Percentiles rank a stretch among this genome's conserved stretches.
Conservation (phyloP, 2,888 invertebrate species). For the Strigamia transsilvanica region DNA sequence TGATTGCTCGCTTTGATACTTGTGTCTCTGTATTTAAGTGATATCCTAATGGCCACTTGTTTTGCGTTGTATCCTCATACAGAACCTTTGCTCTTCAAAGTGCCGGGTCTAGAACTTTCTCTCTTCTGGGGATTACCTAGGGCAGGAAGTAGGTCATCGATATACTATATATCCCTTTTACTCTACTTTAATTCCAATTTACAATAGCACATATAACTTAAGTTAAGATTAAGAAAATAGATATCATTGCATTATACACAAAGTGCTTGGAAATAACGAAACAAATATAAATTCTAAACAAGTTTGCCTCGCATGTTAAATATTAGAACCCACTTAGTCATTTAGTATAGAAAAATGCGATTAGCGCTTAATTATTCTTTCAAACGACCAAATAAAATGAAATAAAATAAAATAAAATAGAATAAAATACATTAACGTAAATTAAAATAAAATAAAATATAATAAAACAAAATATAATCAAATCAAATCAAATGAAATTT, state of each 20-base stretch:
- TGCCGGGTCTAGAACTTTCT: constrained; percentile 54
- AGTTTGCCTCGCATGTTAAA: constrained; percentile 3
- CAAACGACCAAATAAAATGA: background rate
- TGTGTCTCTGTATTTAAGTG: constrained; percentile 12
- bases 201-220: background rate
- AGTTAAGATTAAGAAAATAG: background rate
- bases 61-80: constrained; percentile 51
- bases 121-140: constrained; percentile 55
- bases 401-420: too few relatives aligned
- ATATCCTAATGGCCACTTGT: constrained; percentile 48
- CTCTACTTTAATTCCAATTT: background rate
- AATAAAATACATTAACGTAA: too few relatives aligned
- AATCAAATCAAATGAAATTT: background rate
- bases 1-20: constrained; percentile 22
- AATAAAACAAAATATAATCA: background rate
- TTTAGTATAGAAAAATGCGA: background rate
- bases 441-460: background rate
- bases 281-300: background rate
- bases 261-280: background rate
- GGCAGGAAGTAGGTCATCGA: constrained; percentile 54
- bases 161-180: constrained; percentile 41
- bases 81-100: constrained; percentile 54
- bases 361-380: background rate
- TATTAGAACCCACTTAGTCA: background rate
- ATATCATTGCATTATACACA: constrained; percentile 2